Percentiles rank a stretch among this genome's conserved stretches.
Evolutionary conservation across 1,140 invertebrate genomes (phyloP).

Genomic region (Lucilia cuprina): DNA sequence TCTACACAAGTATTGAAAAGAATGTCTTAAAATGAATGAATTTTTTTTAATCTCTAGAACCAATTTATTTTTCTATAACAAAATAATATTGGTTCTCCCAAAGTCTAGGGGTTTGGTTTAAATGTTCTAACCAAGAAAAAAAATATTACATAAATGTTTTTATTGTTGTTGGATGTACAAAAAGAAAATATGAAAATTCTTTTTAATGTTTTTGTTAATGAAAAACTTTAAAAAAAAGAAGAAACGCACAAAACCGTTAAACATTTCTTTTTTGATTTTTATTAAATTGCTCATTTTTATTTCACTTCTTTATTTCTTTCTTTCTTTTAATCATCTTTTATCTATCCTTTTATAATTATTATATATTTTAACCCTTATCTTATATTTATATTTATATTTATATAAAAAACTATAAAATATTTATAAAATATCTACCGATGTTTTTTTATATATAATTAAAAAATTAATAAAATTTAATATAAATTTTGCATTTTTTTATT

Average conservation of each 20-base stretch:
- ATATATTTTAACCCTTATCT: background rate
- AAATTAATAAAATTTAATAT: constrained; percentile 32
- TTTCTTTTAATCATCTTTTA: constrained; percentile 23
- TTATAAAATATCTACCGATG: constrained; percentile 62
- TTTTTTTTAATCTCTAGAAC: background rate
- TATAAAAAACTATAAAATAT: constrained; percentile 7
- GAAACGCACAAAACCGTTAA: constrained; percentile 6
- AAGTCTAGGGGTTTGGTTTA: constrained; percentile 34
- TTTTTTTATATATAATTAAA: constrained; percentile 37
- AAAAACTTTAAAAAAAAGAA: background rate
- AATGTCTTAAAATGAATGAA: background rate
- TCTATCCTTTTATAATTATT: background rate
- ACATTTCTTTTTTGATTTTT: background rate
- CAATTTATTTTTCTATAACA: constrained; percentile 8
- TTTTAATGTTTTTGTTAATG: constrained; percentile 31
- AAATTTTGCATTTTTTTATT: constrained; percentile 39
- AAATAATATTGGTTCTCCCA: constrained; percentile 17
- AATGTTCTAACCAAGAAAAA: constrained; percentile 21
- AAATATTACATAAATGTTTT: background rate
- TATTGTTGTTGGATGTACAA: constrained; percentile 22
- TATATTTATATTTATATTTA: background rate
- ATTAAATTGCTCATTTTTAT: constrained; percentile 3
- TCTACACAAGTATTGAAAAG: background rate
- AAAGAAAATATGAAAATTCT: background rate
- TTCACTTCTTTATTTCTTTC: constrained; percentile 1